Evolutionary conservation across 2,888 invertebrate species (phyloP).

Genomic region (Netelia fuscicornis): DNA sequence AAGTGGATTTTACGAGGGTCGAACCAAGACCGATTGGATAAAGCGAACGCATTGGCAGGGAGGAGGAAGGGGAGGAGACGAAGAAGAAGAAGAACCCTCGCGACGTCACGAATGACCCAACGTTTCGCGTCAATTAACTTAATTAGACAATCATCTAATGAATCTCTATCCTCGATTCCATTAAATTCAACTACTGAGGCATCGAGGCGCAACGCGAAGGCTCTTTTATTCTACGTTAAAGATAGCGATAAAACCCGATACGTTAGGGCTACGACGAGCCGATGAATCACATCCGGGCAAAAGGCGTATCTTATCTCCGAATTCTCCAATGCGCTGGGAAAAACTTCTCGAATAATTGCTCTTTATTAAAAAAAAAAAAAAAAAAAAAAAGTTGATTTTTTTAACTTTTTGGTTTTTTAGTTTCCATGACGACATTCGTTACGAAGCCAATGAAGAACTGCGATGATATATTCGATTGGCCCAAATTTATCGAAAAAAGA

Average conservation of each 20-base stretch:
- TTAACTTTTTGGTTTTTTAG: too few relatives aligned
- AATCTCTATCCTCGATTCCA: slow-evolving; percentile 74
- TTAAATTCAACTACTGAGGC: slow-evolving; percentile 36
- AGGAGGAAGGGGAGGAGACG: neutral
- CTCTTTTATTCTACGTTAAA: slow-evolving; percentile 28
- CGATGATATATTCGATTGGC: slow-evolving; percentile 19
- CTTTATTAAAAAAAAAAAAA: neutral
- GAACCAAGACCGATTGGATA: slow-evolving; percentile 46
- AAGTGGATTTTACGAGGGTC: slow-evolving; percentile 75
- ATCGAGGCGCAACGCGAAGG: slow-evolving; percentile 12
- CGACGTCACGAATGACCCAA: slow-evolving; percentile 73
- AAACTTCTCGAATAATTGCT: neutral
- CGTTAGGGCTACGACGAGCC: slow-evolving; percentile 22
- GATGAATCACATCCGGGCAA: slow-evolving; percentile 47
- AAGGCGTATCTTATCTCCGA: neutral
- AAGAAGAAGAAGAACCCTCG: neutral
- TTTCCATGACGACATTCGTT: too few relatives aligned
- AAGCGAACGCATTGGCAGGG: slow-evolving; percentile 40
- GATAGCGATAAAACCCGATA: slow-evolving; percentile 43
- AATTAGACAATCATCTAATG: slow-evolving; percentile 82
- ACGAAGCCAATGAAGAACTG: too few relatives aligned
- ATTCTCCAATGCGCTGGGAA: too few relatives aligned
- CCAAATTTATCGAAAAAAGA: neutral
- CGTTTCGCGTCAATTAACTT: slow-evolving; percentile 80
- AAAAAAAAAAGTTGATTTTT: too few relatives aligned